Evolutionary conservation across 2,113 vertebrate genomes (phyloP), one percentile per base, ranked within the genome.

Genomic region (Ardeotis arabs): DNA sequence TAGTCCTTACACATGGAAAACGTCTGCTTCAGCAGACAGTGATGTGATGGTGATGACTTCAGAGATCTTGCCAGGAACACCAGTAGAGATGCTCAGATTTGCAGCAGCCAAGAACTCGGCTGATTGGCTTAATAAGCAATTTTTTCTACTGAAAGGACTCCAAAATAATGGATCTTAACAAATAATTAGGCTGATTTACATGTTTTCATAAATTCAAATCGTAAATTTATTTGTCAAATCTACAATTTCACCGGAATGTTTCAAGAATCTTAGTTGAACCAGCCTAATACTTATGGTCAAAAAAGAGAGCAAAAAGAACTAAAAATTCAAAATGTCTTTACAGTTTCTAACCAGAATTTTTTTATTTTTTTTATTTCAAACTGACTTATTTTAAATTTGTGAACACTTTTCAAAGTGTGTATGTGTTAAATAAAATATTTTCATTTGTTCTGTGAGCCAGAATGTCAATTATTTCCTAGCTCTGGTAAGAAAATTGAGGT

Each of bases 121-220:
- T 73, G 47, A 75, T 80, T 88, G 84, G 35, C 72, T 90, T 90
- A 93, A 96, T 31, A 21, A 94, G 39, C 14, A 59, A 5, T 53
- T 87, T 84, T 58, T 77, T 27, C 44, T 67, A 28, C 23, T 67
- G 83, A 95, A 95, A 90, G 47, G 5, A 88, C 35, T 81, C 45
- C 58, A 90, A 77, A 96, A 81, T 53, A 62, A 81, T 68, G 45
- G 72, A 88, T 92, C 68, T 86, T 77, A 91, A 75, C 39, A 91
- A 92, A 64, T 81, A 92, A 89, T 95, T 89, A 94, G 74, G 23
- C 39, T 49, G 80, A 81, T 22, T n/a, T 86, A 79, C 60, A 81
- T 29, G 28, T 82, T 95, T 94, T 87, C 80, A 87, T 89, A 96
- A 75, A 90, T 90, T 90, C 63, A 92, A 80, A 77, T 84, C 55